Evolutionary conservation across 1,140 invertebrate species (phyloP), one percentile per base, ranked within the genome.

Genomic region (Cataglyphis hispanica): DNA sequence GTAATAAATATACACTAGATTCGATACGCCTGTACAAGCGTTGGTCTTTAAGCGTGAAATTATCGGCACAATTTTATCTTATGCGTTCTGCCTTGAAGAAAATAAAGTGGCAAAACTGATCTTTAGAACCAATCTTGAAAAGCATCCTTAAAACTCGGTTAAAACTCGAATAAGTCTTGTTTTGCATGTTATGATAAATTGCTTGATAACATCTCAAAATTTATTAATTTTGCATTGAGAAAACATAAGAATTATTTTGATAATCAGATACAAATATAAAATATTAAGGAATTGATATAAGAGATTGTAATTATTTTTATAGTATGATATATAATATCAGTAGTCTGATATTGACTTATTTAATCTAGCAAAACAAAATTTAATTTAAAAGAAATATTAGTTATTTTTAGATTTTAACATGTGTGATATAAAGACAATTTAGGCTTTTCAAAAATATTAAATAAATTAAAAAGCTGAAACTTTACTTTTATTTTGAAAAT

Each of bases 1-100:
- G 37, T 72, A 72, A 72, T 43, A 63, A 81, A 81, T 31, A 31
- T 27, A 22, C 2, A 72, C 16, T 40, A 56, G 22, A 66, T 70
- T 27, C 11, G 8, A 56, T 27, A 11, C 19, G 74, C 25, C 63
- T 63, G 58, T 40, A 77, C 37, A 77, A 77, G 58, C 40, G 10
- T 74, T 58, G 37, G 6, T 61, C 37, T 40, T 61, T 50, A 64
- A 50, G 46, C 43, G 22, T n/a, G 16, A 34, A 43, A 31, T 13
- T 81, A 60, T 58, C 50, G 66, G 27, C 37, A 60, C 19, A 6
- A 70, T 25, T 72, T 81, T 72, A 72, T 70, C 19, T 83, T 43
- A 37, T 46, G 53, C 53, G 27, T 19, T 40, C 56, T 40, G 27
- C 40, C 16, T 46, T 22, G 13, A 74, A 37, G 58, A 11, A 81